These are phyloP conservation scores for Crax fasciolata DNA, from an alignment of 2,797 vertebrate species.

Conservation along the genomic window DNA sequence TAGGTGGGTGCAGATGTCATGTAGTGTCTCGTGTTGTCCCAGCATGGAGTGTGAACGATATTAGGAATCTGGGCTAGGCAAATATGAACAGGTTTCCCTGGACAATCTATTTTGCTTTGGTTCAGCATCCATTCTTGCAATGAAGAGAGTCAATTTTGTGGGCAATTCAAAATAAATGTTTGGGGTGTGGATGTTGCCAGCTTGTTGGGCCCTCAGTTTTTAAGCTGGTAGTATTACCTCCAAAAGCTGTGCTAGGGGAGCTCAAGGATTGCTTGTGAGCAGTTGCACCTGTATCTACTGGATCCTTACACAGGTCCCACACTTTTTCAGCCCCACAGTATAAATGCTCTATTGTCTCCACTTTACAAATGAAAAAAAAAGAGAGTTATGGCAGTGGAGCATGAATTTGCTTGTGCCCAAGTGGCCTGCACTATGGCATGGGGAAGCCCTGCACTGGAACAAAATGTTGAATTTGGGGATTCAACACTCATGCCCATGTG, in stretches of 20 bases:
- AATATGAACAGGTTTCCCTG: background rate
- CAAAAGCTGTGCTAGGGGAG: background rate
- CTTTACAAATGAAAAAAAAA: background rate
- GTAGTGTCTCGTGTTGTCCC: background rate
- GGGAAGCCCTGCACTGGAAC: background rate
- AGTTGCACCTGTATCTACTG: background rate
- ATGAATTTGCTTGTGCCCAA: background rate
- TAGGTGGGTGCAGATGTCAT: background rate
- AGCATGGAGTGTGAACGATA: background rate
- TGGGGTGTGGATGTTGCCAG: background rate
- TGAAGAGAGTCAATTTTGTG: background rate
- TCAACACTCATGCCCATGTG: background rate
- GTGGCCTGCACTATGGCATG: rapidly evolving
- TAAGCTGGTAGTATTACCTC: background rate
- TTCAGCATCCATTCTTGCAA: background rate
- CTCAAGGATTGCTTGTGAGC: background rate
- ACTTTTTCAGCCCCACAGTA: background rate
- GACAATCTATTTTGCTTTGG: background rate
- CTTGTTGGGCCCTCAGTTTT: background rate
- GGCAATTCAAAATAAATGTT: background rate
- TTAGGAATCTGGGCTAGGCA: background rate
- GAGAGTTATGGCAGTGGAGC: background rate
- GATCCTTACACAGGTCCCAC: background rate
- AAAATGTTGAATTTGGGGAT: background rate
- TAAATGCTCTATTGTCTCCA: background rate